Evolutionary conservation across 1,140 invertebrate genomes (phyloP), one percentile per base, ranked within the genome.

Genomic region (Drosophila takahashii): DNA sequence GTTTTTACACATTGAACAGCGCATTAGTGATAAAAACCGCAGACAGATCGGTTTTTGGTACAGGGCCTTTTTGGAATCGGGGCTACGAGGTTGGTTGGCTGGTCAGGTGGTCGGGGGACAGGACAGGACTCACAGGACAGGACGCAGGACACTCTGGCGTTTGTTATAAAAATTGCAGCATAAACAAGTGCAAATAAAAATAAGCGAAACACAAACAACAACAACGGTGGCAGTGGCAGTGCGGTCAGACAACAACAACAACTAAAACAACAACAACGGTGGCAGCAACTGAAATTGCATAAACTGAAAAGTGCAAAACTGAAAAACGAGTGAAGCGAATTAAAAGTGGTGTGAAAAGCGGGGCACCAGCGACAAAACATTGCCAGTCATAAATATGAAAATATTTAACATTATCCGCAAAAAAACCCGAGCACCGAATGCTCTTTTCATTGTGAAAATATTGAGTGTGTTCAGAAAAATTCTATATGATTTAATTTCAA

Each of bases 151-250:
- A 51, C 45, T 53, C 18, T 66, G 72, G 52, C 71, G 72, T 76
- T 75, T 76, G 65, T 75, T 75, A 76, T 76, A 76, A 76, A 75
- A 76, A 76, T 75, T 76, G 72, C 72, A 76, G 71, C 60, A 76
- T 76, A 76, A 76, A 76, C 72, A 76, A 76, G 72, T 66, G 60
- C 71, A 76, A 76, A 76, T 76, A 76, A 76, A 70, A 76, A 75
- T 56, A 65, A 57, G 61, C 71, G 52, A 32, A 70, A 47, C 22
- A 62, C 34, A 45, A 72, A 52, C 37, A 74, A 56, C 44, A 74
- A 74, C 59, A 22, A 22, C 22, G 22, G 3, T 22, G 22, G 22
- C 22, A 75, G 39, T 65, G 32, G 51, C 72, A 57, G 37, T 75
- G 72, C 71, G 72, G 72, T 75, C 59, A 50, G 52, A 37, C 71